phyloP scores from a whole-genome alignment of 2,888 invertebrate genomes.

The Chironomus riparius region DNA sequence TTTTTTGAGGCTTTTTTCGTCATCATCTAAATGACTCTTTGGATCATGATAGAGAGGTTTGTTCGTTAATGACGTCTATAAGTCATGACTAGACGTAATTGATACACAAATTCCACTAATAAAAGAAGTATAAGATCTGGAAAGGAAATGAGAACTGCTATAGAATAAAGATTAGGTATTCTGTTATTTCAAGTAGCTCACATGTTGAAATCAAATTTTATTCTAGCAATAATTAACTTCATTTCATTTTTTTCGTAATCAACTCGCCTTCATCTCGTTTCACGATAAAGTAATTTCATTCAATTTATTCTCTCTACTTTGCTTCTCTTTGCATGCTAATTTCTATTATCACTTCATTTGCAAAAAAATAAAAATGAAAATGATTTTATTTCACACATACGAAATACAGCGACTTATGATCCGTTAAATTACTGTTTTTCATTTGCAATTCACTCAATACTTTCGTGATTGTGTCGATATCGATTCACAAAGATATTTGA shows the following conservation, averaged over 20 bases:
- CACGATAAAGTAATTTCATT: neutral
- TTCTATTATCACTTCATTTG: neutral
- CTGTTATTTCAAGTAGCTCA: neutral
- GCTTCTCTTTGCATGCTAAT: neutral
- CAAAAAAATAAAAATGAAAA: neutral
- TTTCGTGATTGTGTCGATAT: neutral
- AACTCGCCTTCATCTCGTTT: neutral
- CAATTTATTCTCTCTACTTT: neutral
- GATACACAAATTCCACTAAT: no score
- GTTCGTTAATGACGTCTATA: no score
- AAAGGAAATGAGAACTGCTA: conserved; percentile 12
- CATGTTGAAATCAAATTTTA: neutral
- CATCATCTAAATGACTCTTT: no score
- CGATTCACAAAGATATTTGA: neutral
- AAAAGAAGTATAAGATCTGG: conserved; percentile 6
- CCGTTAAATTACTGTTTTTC: neutral
- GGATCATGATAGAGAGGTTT: no score
- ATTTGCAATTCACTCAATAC: neutral
- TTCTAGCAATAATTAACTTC: neutral
- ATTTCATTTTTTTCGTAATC: neutral
- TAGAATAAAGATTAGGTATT: neutral
- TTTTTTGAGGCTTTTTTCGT: no score
- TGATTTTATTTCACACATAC: neutral
- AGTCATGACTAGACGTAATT: no score
- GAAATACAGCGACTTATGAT: neutral